These are phyloP conservation scores for Prosapia bicincta DNA, from an alignment of 2,888 invertebrate species.

Conservation along the genomic window DNA sequence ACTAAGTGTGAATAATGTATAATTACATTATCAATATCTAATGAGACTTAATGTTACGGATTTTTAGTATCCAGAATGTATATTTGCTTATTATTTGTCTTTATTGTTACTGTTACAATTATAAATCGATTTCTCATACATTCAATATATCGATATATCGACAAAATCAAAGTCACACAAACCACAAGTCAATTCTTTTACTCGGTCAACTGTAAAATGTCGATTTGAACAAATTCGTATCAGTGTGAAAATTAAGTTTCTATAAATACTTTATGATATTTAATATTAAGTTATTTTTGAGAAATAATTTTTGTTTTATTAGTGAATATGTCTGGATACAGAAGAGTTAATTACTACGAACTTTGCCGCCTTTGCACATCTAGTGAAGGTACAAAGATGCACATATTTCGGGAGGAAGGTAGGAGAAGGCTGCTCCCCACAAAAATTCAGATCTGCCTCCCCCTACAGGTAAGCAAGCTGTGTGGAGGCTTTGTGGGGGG, in stretches of 20 bases:
- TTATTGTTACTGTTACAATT: no score
- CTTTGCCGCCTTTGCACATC: slow-evolving; percentile 66
- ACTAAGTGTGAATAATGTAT: no score
- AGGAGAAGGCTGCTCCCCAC: slow-evolving; percentile 59
- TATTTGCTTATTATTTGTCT: no score
- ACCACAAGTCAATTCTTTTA: slow-evolving; percentile 2
- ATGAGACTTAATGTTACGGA: no score
- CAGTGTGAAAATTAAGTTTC: neutral
- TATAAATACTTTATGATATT: neutral
- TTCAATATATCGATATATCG: neutral
- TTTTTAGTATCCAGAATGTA: no score
- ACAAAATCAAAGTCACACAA: neutral
- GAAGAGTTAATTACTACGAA: slow-evolving; percentile 67
- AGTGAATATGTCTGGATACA: slow-evolving; percentile 60
- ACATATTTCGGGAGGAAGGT: slow-evolving; percentile 64
- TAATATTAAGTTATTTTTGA: neutral
- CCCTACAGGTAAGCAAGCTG: slow-evolving; percentile 53
- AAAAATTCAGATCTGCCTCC: slow-evolving; percentile 62
- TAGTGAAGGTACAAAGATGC: slow-evolving; percentile 60
- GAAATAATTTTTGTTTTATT: neutral
- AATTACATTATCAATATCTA: no score
- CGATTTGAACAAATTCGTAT: neutral
- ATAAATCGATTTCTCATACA: no score
- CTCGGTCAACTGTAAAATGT: neutral
- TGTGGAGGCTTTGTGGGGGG: neutral